Conservation (phyloP, 2,888 invertebrate species). For the Polylopha cassiicola region DNA sequence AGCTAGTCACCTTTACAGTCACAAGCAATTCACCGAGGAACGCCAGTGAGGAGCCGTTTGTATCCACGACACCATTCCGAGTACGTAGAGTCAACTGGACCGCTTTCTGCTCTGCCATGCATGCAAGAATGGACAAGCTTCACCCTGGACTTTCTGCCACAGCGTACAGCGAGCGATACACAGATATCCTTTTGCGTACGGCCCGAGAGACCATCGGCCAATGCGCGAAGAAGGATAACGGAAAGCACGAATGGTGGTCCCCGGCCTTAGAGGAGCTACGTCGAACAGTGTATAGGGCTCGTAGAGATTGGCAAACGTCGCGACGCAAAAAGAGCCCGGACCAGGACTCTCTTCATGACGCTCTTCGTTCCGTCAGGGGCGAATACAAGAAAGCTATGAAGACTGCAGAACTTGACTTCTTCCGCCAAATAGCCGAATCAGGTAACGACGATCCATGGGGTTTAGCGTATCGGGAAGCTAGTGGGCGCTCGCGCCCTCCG, state of each 20-base stretch:
- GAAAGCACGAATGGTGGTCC: constrained; percentile 26
- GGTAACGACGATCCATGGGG: constrained; percentile 24
- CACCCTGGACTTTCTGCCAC: constrained; percentile 2
- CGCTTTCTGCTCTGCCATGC: not conserved
- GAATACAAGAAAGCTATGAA: constrained; percentile 9
- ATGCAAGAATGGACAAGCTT: constrained; percentile 2
- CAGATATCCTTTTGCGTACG: constrained; percentile 3
- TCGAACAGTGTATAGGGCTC: not conserved
- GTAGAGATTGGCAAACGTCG: constrained; percentile 22
- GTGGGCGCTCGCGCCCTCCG: constrained; percentile 25
- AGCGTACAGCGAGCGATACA: constrained; percentile 1
- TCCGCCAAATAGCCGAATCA: constrained; percentile 7
- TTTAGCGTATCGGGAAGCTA: constrained; percentile 27
- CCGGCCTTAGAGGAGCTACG: constrained; percentile 11
- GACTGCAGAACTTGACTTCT: constrained; percentile 3
- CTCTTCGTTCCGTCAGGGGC: not conserved
- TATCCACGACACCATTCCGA: not conserved
- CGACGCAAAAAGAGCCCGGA: not conserved
- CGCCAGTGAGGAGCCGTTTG: not conserved
- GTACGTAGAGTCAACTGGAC: not conserved
- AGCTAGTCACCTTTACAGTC: constrained; percentile 17
- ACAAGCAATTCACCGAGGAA: not conserved
- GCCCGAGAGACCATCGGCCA: constrained; percentile 14
- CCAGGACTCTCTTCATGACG: not conserved
- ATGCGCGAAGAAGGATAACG: not conserved